Evolutionary conservation across 1,140 invertebrate genomes (phyloP).

Genomic region (Ladona fulva): DNA sequence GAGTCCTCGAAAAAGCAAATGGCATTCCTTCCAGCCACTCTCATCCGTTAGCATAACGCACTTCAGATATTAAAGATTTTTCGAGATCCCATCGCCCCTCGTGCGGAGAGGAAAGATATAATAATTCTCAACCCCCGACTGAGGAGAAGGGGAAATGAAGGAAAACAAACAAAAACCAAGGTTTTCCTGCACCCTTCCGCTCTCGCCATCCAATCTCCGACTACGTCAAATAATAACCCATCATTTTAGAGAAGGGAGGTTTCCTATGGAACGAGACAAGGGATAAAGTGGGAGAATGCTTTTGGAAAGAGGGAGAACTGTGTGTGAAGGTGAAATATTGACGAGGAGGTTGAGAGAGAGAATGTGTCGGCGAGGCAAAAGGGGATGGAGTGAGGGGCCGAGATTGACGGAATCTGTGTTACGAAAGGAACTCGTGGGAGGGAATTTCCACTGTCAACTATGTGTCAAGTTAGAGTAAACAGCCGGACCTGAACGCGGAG

Average conservation of each 20-base stretch:
- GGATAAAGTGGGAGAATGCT: neutral
- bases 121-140: too few species aligned
- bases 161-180: neutral
- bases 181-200: neutral
- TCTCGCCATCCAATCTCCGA: neutral
- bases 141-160: neutral
- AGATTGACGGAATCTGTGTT: neutral
- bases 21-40: too few species aligned
- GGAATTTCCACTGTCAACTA: neutral
- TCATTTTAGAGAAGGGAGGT: neutral
- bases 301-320: too few species aligned
- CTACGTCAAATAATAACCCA: slow-evolving; percentile 5
- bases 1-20: too few species aligned
- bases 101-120: too few species aligned
- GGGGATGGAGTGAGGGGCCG: neutral
- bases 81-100: too few species aligned
- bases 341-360: neutral
- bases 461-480: neutral
- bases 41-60: too few species aligned
- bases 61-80: too few species aligned
- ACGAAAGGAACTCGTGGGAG: neutral
- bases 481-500: neutral
- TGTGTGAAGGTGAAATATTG: neutral
- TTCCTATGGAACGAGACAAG: neutral
- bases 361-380: too few species aligned